Conservation (phyloP, 2,797 vertebrate genomes). For the Ateles fusciceps region DNA sequence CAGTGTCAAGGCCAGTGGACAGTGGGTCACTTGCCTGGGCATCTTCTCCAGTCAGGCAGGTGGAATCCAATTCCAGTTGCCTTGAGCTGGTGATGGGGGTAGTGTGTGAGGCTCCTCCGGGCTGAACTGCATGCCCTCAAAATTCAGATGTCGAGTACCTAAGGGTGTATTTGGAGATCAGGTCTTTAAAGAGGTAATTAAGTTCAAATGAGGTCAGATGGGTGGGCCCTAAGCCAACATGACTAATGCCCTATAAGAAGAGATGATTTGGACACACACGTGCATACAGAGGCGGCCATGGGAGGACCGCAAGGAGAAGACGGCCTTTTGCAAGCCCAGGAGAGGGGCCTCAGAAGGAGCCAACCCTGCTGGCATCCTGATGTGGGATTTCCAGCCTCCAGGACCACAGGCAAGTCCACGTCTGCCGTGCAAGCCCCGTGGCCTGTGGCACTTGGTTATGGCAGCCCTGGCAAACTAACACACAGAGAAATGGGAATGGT, state of each 20-base stretch:
- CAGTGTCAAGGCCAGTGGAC: neutral
- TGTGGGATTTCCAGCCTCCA: neutral
- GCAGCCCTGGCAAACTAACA: neutral
- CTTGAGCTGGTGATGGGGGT: too few species aligned
- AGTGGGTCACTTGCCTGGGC: rapidly evolving
- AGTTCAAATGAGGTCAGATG: neutral
- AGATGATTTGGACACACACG: neutral
- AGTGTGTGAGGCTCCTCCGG: neutral
- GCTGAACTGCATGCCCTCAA: neutral
- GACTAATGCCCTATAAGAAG: neutral
- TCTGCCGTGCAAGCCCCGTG: neutral
- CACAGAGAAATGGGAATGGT: neutral
- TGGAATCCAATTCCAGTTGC: neutral
- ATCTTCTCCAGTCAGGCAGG: neutral
- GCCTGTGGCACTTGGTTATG: too few species aligned
- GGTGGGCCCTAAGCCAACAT: neutral
- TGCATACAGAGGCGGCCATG: rapidly evolving
- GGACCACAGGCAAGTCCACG: neutral
- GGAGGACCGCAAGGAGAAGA: neutral
- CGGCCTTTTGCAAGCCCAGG: rapidly evolving
- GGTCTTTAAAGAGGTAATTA: neutral
- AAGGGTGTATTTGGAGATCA: neutral
- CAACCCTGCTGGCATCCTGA: neutral
- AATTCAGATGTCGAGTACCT: too few species aligned
- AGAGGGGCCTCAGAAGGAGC: neutral